Percentiles rank a stretch among this genome's conserved stretches.
These are phyloP conservation scores for Leptoclinus maculatus DNA, from an alignment of 2,797 vertebrate genomes.

Conservation along the genomic window DNA sequence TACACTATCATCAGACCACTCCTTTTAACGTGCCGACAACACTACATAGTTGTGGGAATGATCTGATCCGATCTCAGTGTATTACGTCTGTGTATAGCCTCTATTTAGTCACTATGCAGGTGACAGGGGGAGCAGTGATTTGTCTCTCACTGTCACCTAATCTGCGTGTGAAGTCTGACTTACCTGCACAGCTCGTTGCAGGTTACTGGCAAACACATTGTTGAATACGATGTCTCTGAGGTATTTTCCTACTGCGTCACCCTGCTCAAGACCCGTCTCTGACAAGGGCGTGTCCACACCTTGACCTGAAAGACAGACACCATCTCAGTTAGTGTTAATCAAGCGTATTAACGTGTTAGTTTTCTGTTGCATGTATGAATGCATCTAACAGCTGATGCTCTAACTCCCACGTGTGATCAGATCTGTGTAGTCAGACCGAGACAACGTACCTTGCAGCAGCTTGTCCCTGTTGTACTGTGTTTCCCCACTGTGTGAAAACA, in stretches of 20 bases:
- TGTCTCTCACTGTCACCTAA: neutral
- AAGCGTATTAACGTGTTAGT: neutral
- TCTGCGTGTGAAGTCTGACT: slow-evolving; percentile 31
- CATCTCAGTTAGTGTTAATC: neutral
- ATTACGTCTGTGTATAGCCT: neutral
- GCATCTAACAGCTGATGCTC: neutral
- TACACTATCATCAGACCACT: neutral
- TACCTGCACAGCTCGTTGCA: slow-evolving; percentile 92
- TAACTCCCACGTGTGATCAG: neutral
- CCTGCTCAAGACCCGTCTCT: slow-evolving; percentile 87
- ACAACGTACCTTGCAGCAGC: slow-evolving; percentile 91
- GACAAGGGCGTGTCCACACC: slow-evolving; percentile 72
- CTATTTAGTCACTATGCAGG: neutral
- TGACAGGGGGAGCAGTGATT: too few species aligned
- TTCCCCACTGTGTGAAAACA: slow-evolving; percentile 88
- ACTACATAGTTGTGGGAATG: neutral
- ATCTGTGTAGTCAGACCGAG: neutral
- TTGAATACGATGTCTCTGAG: slow-evolving; percentile 88
- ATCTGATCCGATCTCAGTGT: neutral
- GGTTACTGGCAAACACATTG: slow-evolving; percentile 90
- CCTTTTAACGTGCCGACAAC: neutral
- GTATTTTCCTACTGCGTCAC: slow-evolving; percentile 88
- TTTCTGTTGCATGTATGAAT: neutral
- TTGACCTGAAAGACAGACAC: slow-evolving; percentile 63
- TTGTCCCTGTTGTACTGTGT: slow-evolving; percentile 95